These are phyloP conservation scores for Pandemis heparana DNA, from an alignment of 2,888 invertebrate genomes.

Conservation along the genomic window DNA sequence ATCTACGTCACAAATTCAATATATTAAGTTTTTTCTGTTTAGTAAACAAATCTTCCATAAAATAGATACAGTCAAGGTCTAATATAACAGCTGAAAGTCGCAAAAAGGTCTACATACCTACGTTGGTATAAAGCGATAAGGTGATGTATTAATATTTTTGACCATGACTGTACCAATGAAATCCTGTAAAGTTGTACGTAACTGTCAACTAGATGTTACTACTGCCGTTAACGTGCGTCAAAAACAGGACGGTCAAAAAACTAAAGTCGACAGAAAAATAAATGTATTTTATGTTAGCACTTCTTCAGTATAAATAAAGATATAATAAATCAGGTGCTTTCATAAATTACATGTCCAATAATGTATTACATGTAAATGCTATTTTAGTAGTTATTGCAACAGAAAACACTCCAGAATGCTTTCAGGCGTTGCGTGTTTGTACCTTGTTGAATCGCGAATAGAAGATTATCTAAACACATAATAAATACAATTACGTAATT, in stretches of 20 bases:
- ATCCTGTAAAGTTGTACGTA: neutral
- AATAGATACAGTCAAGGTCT: no score
- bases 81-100: no score
- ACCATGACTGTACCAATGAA: no score
- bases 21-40: no score
- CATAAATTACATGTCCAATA: constrained; percentile 14
- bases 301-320: constrained; percentile 8
- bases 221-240: neutral
- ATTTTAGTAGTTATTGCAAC: constrained; percentile 24
- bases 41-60: neutral
- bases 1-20: no score
- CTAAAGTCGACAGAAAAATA: neutral
- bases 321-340: constrained; percentile 18
- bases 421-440: constrained; percentile 47
- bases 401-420: constrained; percentile 41
- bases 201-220: neutral
- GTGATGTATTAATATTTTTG: no score
- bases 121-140: no score
- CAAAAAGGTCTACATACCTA: no score
- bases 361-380: neutral
- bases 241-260: neutral
- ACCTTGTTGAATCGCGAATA: constrained; percentile 75
- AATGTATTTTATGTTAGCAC: constrained; percentile 4
- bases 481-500: constrained; percentile 61
- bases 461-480: constrained; percentile 69